Conservation (phyloP, 2,888 invertebrate genomes). For the Cephus runcator region DNA sequence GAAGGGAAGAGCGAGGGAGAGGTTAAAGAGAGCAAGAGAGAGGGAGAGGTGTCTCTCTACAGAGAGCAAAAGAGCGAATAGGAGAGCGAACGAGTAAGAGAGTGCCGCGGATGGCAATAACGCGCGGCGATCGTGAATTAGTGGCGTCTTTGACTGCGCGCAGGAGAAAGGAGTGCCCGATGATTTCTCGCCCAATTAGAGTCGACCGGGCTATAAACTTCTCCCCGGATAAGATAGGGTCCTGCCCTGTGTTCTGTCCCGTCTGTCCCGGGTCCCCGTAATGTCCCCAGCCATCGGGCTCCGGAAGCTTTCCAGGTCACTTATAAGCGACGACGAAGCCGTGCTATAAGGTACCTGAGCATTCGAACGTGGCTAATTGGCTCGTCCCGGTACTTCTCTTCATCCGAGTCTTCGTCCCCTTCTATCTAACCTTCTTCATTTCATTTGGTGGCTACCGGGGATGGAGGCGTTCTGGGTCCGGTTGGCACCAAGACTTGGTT, state of each 20-base stretch:
- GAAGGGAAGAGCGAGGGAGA: conserved; percentile 8
- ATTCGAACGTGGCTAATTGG: conserved; percentile 61
- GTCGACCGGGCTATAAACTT: conserved; percentile 64
- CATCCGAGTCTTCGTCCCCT: neutral
- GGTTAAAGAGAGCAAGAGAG: neutral
- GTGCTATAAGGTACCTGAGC: conserved; percentile 41
- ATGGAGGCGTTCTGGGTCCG: neutral
- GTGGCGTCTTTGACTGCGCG: conserved; percentile 51
- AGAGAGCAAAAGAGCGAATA: neutral
- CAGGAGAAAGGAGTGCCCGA: conserved; percentile 62
- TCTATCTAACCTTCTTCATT: neutral
- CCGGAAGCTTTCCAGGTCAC: conserved; percentile 55
- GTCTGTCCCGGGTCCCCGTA: conserved; percentile 32
- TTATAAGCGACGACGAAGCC: conserved; percentile 27
- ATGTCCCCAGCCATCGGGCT: conserved; percentile 30
- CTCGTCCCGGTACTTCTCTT: conserved; percentile 40
- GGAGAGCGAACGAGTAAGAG: conserved; percentile 9
- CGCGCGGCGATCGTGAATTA: conserved; percentile 59
- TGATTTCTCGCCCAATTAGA: conserved; percentile 65
- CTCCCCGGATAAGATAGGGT: conserved; percentile 62
- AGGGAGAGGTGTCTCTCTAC: neutral
- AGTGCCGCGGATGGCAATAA: conserved; percentile 16
- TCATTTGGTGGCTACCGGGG: neutral
- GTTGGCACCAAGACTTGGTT: neutral
- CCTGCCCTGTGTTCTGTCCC: conserved; percentile 49